Evolutionary conservation across 23 tunicate genomes (phyloP), one percentile per base, ranked within the genome.

Genomic region (Trididemnum nubilum): DNA sequence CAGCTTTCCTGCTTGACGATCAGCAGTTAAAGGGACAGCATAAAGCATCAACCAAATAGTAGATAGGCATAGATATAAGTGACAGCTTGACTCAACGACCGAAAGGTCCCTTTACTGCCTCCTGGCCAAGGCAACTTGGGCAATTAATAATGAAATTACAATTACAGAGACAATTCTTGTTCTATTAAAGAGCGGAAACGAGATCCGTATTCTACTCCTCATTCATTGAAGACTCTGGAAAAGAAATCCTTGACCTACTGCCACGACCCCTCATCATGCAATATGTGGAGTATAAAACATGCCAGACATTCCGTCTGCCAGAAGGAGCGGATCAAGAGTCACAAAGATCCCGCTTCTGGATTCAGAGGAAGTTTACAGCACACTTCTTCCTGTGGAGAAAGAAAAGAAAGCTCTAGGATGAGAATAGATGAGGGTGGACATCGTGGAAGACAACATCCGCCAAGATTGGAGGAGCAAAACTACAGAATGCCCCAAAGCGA

Each of bases 341-440:
- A 52, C 40, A 77, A 57, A 29, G 81, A 77, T 77, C 29, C 81
- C 12, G 81, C 39, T 5, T 51, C 66, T 27, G 37, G 28, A 24
- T 77, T 12, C 67, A 57, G 51, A 23, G 32, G 60, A 5, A 29
- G 36, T 27, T 2, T 37, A 23, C 81, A 77, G 66, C 22, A 67
- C 35, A 32, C 9, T 15, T 52, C 81, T 2, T 32, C 81, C 7
- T 77, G 81, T 66, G 79, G 19, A 19, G 67, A 33, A 2, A 51
- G 67, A 5, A 77, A 38, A 28, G 81, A 77, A 2, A 67, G 81
- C 2, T 2, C 38, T 2, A 77, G 54, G 30, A 29, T 77, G 67
- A 52, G 81, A 29, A 32, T 77, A 2, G 81, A 77, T 2, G 81
- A 54, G 5, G 67, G 67, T 54, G 54, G 36, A 28, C 15, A 15